Evolutionary conservation across 2,797 vertebrate species (phyloP).

Genomic region (Rousettus madagascariensis): DNA sequence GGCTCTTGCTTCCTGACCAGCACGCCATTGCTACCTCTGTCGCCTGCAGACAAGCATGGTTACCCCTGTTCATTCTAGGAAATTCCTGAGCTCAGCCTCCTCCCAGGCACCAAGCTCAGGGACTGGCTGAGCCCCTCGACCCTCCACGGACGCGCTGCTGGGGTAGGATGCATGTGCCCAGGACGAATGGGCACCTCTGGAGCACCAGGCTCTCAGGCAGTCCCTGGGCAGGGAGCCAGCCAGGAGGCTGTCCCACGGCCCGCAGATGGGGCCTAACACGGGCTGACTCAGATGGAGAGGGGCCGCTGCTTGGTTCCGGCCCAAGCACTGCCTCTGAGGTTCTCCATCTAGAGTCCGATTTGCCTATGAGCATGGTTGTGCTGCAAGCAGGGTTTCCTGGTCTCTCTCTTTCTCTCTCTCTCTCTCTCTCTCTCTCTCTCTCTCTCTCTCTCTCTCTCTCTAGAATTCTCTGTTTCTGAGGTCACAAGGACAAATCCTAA

Average conservation of each 20-base stretch:
- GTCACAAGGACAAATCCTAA: background rate
- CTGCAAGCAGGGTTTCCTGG: background rate
- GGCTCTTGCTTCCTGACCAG: background rate
- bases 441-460: background rate
- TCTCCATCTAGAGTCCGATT: background rate
- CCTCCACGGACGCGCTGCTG: too few relatives aligned
- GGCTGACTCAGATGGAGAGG: background rate
- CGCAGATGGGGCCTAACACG: rapidly evolving
- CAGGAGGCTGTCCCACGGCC: background rate
- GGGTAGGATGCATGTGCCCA: too few relatives aligned
- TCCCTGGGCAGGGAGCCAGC: background rate
- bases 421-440: background rate
- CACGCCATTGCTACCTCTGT: background rate
- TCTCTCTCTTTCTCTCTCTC: background rate
- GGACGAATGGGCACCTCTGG: background rate
- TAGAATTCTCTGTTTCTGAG: background rate
- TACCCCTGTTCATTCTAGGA: background rate
- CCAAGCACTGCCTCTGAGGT: too few relatives aligned
- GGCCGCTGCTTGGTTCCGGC: background rate
- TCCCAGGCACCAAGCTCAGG: background rate
- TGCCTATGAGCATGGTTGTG: background rate
- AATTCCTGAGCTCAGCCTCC: background rate
- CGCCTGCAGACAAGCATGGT: background rate
- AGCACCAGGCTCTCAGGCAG: background rate
- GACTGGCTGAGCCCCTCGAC: background rate